phyloP scores from a whole-genome alignment of 2,888 invertebrate species.

The Harpagoxenus sublaevis region DNA sequence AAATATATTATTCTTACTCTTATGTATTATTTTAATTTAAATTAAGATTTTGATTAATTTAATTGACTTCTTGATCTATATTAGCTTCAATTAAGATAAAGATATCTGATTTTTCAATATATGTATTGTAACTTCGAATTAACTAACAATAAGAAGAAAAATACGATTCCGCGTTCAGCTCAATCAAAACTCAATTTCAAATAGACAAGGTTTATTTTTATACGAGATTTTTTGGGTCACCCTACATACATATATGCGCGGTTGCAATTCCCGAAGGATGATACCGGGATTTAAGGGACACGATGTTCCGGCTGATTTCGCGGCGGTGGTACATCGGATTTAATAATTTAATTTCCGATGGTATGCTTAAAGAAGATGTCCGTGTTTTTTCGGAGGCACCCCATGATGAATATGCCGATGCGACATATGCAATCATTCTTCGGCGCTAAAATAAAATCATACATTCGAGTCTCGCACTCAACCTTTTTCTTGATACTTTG shows the following conservation, averaged over 20 bases:
- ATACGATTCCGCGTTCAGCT: background rate
- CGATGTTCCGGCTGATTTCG: constrained; percentile 67
- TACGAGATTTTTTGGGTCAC: background rate
- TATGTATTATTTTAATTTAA: background rate
- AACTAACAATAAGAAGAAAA: background rate
- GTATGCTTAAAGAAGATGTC: background rate
- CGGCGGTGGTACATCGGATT: constrained; percentile 66
- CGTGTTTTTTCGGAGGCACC: background rate
- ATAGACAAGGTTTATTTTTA: background rate
- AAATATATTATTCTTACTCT: background rate
- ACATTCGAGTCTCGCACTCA: background rate
- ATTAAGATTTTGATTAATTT: background rate
- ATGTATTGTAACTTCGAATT: background rate
- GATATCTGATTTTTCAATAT: background rate
- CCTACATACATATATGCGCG: background rate
- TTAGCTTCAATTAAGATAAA: background rate
- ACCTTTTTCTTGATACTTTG: constrained; percentile 14
- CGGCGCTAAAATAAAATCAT: constrained; percentile 11
- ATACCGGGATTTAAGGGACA: constrained; percentile 58
- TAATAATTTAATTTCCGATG: constrained; percentile 57
- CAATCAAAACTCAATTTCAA: background rate
- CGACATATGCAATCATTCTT: constrained; percentile 16
- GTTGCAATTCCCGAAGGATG: constrained; percentile 33
- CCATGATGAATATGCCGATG: constrained; percentile 9
- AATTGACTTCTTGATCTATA: background rate